These are phyloP conservation scores for Oryzias curvinotus DNA, from an alignment of 2,113 vertebrate species.

Conservation along the genomic window DNA sequence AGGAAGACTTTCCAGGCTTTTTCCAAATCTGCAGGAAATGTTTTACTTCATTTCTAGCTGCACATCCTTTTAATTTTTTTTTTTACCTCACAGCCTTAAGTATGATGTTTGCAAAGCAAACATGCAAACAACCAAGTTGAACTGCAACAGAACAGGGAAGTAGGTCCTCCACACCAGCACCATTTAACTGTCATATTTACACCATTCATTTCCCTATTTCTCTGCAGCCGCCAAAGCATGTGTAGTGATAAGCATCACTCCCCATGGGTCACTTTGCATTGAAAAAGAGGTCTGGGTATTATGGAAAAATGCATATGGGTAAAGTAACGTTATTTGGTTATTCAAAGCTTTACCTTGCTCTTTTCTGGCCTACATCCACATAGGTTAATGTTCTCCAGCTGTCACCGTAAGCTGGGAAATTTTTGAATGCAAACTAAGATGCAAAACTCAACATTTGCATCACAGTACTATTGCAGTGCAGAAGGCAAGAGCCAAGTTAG, in stretches of 20 bases:
- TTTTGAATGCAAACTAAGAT: slow-evolving; percentile 78
- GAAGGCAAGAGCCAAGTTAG: background rate
- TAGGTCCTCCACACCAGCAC: slow-evolving; percentile 9
- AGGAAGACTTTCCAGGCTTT: background rate
- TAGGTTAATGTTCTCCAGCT: slow-evolving; percentile 21
- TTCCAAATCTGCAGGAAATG: slow-evolving; percentile 12
- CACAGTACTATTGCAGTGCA: slow-evolving; percentile 36
- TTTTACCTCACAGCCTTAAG: slow-evolving; percentile 2
- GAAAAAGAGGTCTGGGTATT: slow-evolving; percentile 24
- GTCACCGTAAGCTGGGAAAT: slow-evolving; percentile 50
- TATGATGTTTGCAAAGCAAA: slow-evolving; percentile 14
- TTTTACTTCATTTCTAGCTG: slow-evolving; percentile 4
- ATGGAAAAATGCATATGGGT: slow-evolving; percentile 48
- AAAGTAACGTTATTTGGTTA: slow-evolving; percentile 72
- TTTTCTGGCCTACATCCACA: slow-evolving; percentile 21
- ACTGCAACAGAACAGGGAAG: slow-evolving; percentile 65
- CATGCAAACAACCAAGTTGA: slow-evolving; percentile 55
- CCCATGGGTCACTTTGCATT: slow-evolving; percentile 71
- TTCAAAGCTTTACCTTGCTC: slow-evolving; percentile 72
- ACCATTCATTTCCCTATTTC: slow-evolving; percentile 72
- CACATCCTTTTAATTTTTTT: slow-evolving; percentile 15
- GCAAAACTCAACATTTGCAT: slow-evolving; percentile 80
- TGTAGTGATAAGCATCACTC: slow-evolving; percentile 60
- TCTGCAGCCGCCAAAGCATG: slow-evolving; percentile 28
- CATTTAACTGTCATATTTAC: slow-evolving; percentile 67